These are phyloP conservation scores for Silurus meridionalis DNA, from an alignment of 2,113 vertebrate species.

Conservation along the genomic window DNA sequence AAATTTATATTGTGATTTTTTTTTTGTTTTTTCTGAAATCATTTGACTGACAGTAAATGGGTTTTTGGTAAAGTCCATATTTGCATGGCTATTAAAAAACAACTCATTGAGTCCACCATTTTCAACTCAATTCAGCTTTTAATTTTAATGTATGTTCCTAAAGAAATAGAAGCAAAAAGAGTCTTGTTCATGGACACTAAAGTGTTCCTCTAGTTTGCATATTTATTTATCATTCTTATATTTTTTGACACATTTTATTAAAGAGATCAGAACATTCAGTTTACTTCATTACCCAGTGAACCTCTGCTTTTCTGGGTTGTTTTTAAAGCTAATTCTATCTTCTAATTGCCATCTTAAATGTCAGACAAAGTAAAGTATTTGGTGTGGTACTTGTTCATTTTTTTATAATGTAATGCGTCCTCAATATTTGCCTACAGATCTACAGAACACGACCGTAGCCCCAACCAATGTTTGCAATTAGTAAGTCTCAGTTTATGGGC, in stretches of 20 bases:
- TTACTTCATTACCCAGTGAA: slow-evolving; percentile 53
- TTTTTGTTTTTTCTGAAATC: slow-evolving; percentile 9
- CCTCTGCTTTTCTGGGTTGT: slow-evolving; percentile 49
- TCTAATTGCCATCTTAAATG: slow-evolving; percentile 68
- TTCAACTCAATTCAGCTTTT: slow-evolving; percentile 1
- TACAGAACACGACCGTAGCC: slow-evolving; percentile 59
- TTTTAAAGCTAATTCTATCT: slow-evolving; percentile 54
- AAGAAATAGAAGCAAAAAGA: slow-evolving; percentile 6
- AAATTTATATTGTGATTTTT: slow-evolving; percentile 37
- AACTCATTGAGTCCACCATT: background rate
- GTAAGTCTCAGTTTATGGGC: slow-evolving; percentile 51
- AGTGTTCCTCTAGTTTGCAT: slow-evolving; percentile 10
- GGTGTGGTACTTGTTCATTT: slow-evolving; percentile 72
- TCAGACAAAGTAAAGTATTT: slow-evolving; percentile 71
- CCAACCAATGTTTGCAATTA: slow-evolving; percentile 47
- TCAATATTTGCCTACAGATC: slow-evolving; percentile 64
- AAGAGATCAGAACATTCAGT: slow-evolving; percentile 39
- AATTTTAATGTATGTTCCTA: background rate
- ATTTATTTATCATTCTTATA: slow-evolving; percentile 33
- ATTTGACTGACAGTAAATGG: background rate
- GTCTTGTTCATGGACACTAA: slow-evolving; percentile 17
- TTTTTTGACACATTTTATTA: slow-evolving; percentile 32
- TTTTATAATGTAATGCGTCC: slow-evolving; percentile 69
- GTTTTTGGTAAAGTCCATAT: slow-evolving; percentile 7
- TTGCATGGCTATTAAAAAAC: background rate